These are phyloP conservation scores for Invenusta paracnida DNA, from an alignment of 2,888 invertebrate genomes.

Conservation along the genomic window DNA sequence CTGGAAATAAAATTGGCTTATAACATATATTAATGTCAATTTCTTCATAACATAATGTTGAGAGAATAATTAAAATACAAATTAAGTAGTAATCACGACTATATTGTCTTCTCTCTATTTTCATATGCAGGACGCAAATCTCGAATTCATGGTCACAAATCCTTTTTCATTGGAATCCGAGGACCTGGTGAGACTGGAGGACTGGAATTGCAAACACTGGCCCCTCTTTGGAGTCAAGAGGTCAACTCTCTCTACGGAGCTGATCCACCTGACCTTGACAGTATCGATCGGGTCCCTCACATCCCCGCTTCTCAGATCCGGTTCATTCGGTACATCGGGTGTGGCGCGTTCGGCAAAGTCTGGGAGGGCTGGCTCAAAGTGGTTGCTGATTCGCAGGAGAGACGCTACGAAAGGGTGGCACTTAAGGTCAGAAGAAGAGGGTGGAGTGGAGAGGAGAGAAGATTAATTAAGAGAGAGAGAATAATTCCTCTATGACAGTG, in stretches of 20 bases:
- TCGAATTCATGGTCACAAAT: not conserved
- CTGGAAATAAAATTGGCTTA: no score
- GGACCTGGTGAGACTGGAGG: not conserved
- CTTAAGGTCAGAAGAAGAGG: constrained; percentile 28
- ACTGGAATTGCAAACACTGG: not conserved
- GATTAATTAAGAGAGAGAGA: not conserved
- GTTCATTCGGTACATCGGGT: constrained; percentile 30
- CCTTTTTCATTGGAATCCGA: not conserved
- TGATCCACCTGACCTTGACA: not conserved
- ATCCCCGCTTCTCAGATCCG: constrained; percentile 24
- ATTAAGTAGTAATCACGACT: no score
- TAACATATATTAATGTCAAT: no score
- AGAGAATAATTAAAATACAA: no score
- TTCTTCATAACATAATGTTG: no score
- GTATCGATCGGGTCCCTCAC: constrained; percentile 26
- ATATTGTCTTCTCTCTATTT: no score
- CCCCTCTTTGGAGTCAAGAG: not conserved
- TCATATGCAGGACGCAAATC: not conserved
- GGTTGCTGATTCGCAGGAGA: not conserved
- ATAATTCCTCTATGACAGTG: no score
- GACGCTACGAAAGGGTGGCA: constrained; percentile 21
- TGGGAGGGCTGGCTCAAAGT: constrained; percentile 37
- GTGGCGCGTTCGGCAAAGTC: constrained; percentile 40
- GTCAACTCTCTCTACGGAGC: constrained; percentile 20
- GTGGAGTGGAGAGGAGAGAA: not conserved